Evolutionary conservation across 2,888 invertebrate genomes (phyloP).

Genomic region (Campopleginae sp.): DNA sequence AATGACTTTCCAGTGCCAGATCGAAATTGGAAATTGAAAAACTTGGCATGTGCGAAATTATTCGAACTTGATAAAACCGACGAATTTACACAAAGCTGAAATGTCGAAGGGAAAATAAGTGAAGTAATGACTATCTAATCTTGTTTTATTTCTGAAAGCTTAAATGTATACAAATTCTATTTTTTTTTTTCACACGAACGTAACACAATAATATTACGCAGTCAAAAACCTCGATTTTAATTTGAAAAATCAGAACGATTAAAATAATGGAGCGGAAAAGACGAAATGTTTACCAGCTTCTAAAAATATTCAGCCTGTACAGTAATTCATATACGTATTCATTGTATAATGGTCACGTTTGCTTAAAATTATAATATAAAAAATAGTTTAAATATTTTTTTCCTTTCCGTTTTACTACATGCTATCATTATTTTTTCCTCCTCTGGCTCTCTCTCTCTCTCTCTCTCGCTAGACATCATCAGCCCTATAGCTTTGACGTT

Average conservation of each 20-base stretch:
- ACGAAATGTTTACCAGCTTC: constrained; percentile 32
- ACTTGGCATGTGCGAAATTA: too few relatives aligned
- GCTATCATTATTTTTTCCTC: constrained; percentile 19
- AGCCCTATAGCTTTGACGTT: constrained; percentile 44
- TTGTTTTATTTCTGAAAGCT: constrained; percentile 62
- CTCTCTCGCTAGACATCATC: constrained; percentile 25
- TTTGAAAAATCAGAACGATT: constrained; percentile 38
- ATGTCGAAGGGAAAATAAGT: not conserved
- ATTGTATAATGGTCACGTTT: constrained; percentile 60
- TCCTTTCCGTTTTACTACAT: constrained; percentile 47
- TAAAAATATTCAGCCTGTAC: constrained; percentile 56
- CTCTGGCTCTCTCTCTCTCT: constrained; percentile 17
- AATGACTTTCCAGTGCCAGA: not conserved
- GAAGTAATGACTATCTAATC: constrained; percentile 38
- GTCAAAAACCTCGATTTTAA: constrained; percentile 42
- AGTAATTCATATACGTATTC: constrained; percentile 61
- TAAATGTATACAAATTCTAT: constrained; percentile 57
- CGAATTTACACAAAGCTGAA: too few relatives aligned
- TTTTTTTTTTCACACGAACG: constrained; percentile 54
- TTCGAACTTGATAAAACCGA: too few relatives aligned
- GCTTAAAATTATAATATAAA: constrained; percentile 69
- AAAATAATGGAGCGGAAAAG: constrained; percentile 3
- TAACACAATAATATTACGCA: constrained; percentile 56
- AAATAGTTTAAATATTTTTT: constrained; percentile 65
- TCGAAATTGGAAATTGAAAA: not conserved